Conservation (phyloP, 2,113 vertebrate species). For the Hippocampus barbouri region DNA sequence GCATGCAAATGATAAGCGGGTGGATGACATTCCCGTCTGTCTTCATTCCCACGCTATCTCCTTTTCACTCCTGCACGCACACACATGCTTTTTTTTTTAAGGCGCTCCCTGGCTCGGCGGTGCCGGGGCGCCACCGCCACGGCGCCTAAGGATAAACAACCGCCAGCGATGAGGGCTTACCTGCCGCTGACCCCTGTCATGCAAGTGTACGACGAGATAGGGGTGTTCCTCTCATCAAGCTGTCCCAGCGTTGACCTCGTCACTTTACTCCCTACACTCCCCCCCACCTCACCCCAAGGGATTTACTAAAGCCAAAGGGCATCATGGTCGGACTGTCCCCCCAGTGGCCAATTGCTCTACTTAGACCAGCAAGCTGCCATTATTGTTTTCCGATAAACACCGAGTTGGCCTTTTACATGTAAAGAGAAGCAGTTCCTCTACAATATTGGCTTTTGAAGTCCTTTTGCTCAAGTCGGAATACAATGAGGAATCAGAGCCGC, state of each 20-base stretch:
- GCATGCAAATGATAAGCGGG: constrained; percentile 64
- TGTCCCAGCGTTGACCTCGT: constrained; percentile 56
- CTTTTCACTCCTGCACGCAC: constrained; percentile 31
- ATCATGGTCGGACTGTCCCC: constrained; percentile 51
- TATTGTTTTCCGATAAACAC: constrained; percentile 58
- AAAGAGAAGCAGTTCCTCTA: constrained; percentile 24
- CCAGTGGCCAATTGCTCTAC: constrained; percentile 34
- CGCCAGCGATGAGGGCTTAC: constrained; percentile 55
- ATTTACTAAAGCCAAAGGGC: constrained; percentile 59
- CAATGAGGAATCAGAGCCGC: constrained; percentile 30
- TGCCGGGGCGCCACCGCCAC: constrained; percentile 30
- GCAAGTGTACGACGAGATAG: constrained; percentile 17
- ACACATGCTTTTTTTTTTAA: constrained; percentile 17
- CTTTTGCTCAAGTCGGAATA: not conserved
- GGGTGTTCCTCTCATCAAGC: constrained; percentile 52
- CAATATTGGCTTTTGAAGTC: not conserved
- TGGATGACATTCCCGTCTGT: constrained; percentile 69
- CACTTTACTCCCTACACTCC: constrained; percentile 38
- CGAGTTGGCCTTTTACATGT: constrained; percentile 25
- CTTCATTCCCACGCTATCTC: constrained; percentile 59
- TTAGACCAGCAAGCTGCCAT: constrained; percentile 39
- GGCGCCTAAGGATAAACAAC: constrained; percentile 59
- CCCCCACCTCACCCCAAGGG: constrained; percentile 35
- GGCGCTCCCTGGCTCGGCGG: constrained; percentile 18
- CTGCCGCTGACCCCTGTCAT: constrained; percentile 51